Base-by-base conservation (phyloP, 1,140 invertebrate species). In the Listronotus bonariensis region DNA sequence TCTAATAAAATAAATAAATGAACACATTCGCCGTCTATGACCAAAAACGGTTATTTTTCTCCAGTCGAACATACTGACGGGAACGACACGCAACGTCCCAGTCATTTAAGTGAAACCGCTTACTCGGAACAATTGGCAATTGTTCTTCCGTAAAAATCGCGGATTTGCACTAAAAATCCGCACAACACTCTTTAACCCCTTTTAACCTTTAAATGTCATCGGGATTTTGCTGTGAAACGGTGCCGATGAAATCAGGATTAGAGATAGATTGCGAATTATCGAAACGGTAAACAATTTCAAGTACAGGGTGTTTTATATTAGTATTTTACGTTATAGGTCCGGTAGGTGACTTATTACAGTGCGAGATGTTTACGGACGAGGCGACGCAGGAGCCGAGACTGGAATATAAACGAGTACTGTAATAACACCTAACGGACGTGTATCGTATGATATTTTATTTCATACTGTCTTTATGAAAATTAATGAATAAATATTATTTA, bases 191-290 rank as follows among this genome's bases (percentile, higher is more conserved):
- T 57, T 56, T 65, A 65, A 56, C 48, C 55, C 36, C 38, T 11
- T 32, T 43, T 59, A 52, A 66, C 64, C 64, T 67, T 60, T 56
- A 67, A 67, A 67, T 61, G 65, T 53, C 63, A 59, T 11, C 42
- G 52, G n/a, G 43, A 54, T 53, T 43, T 31, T 42, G 40, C 36
- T 36, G 34, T 36, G 34, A 36, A 36, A 36, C 34, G 34, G 42
- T 45, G 17, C 42, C 14, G 17, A 45, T 8, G 17, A 45, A 18
- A 45, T 18, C 14, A 45, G 14, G 5, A n/a, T 45, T 17, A 45
- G 8, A 8, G 14, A 15, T 15, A 14, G 8, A 8, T 15, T 45
- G 14, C 17, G 14, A 45, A 17, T 18, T 15, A 15, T 45, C 42
- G 42, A 2, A 45, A 14, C 42, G 42, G 20, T 26, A 26, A 3